Evolutionary conservation across 2,113 vertebrate species (phyloP), one percentile per base, ranked within the genome.

Genomic region (Arizona elegans): DNA sequence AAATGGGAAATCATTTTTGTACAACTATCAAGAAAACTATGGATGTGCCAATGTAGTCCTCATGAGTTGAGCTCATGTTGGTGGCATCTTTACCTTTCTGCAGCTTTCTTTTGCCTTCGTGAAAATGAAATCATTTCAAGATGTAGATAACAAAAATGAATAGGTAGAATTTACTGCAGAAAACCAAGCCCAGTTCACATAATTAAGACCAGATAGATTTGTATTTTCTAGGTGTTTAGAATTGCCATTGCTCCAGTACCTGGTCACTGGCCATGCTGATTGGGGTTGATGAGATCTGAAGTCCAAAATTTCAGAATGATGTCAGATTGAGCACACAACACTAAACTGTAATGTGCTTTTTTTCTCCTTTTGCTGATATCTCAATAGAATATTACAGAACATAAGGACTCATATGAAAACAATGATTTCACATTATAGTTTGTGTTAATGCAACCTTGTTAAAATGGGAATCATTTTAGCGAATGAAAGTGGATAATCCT

Each of bases 71-170:
- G 8, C 75, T 43, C 33, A 81, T 33, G 3, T 38, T 81, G 33
- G 7, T 81, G 15, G 7, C 11, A 7, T 26, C 47, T 50, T 87
- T 58, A 33, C 33, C 55, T 89, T 89, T 56, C 29, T 50, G n/a
- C 8, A 55, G 53, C 15, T 21, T 54, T 56, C 53, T 55, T 81
- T 88, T 88, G 53, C n/a, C 29, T 89, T 89, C 54, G 38, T 21
- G 15, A 23, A 62, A 4, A 90, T 13, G 26, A 33, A 1, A 0
- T 7, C 17, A 88, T 23, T 86, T 58, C 0, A 0, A 87, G 3
- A 23, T 92, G 17, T 26, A 81, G 53, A 9, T 0, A 21, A 6
- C 10, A 91, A 90, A 85, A n/a, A 86, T 21, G 50, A 91, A 33
- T 50, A 21, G 38, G 26, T 91, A 50, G 56, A 87, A 33, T 52